Evolutionary conservation across 1,140 invertebrate species (phyloP).

Genomic region (Magallana ariakensis): DNA sequence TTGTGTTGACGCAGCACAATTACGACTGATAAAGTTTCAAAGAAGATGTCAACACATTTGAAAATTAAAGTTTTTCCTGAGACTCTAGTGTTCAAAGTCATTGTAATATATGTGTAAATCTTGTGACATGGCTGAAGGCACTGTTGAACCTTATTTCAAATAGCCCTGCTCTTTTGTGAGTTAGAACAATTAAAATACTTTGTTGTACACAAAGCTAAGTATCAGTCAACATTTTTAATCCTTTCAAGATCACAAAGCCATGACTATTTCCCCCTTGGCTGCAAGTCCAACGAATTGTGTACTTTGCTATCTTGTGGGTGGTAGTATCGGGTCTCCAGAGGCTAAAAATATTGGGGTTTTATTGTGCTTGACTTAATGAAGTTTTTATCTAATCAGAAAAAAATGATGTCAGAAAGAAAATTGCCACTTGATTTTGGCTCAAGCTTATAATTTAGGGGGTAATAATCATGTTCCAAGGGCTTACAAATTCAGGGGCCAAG

Average conservation of each 20-base stretch:
- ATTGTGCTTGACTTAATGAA: no score
- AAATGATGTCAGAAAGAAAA: no score
- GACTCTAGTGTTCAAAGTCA: neutral
- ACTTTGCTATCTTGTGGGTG: no score
- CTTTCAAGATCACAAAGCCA: no score
- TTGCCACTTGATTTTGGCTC: neutral
- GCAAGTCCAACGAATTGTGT: no score
- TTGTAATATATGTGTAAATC: conserved; percentile 26
- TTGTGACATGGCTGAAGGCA: conserved; percentile 9
- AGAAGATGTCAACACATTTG: neutral
- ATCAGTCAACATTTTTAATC: neutral
- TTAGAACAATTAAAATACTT: conserved; percentile 16
- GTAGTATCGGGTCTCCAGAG: no score
- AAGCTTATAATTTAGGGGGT: neutral
- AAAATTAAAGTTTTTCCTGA: neutral
- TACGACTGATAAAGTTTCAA: conserved; percentile 25
- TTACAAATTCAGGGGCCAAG: conserved; percentile 3
- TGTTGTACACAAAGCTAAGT: neutral
- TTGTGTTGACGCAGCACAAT: conserved; percentile 33
- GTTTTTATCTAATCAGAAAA: no score
- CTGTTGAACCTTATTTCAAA: neutral
- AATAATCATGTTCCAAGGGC: neutral
- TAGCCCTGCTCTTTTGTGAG: neutral
- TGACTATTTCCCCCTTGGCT: no score
- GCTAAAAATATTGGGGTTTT: no score